Evolutionary conservation across 2,113 vertebrate genomes (phyloP).

Genomic region (Thalassoma bifasciatum): DNA sequence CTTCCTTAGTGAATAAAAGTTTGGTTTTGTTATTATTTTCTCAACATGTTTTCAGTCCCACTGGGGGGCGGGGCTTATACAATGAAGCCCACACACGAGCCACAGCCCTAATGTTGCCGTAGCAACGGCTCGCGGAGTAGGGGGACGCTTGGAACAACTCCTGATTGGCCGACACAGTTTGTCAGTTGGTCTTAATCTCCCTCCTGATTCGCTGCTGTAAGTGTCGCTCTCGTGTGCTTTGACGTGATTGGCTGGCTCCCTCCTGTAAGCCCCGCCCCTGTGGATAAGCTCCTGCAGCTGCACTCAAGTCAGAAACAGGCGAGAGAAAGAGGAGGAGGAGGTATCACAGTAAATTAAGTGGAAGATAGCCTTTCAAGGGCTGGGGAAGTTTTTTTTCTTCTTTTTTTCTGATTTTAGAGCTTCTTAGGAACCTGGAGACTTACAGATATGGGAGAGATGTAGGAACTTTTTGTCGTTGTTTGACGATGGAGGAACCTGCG

Average conservation of each 20-base stretch:
- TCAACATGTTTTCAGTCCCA: not conserved
- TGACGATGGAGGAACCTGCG: conserved; percentile 70
- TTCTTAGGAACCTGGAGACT: not conserved
- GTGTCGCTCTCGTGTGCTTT: not conserved
- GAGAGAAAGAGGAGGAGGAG: conserved; percentile 34
- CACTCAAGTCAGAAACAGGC: conserved; percentile 8
- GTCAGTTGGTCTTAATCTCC: not conserved
- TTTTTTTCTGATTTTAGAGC: not conserved
- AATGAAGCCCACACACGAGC: conserved; percentile 42
- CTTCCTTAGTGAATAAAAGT: not conserved
- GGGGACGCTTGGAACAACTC: not conserved
- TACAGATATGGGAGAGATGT: conserved; percentile 36
- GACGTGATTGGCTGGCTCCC: conserved; percentile 38
- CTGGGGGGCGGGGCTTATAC: conserved; percentile 1
- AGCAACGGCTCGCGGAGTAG: conserved; percentile 43
- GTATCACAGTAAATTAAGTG: not conserved
- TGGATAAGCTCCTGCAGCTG: conserved; percentile 40
- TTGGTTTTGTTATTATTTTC: not conserved
- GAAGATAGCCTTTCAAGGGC: not conserved
- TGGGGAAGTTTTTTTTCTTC: conserved; percentile 10
- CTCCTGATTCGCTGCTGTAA: conserved; percentile 18
- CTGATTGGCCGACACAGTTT: conserved; percentile 36
- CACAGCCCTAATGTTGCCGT: conserved; percentile 57
- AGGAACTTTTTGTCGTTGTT: conserved; percentile 26
- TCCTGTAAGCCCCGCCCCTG: not conserved